These are phyloP conservation scores for Xenops minutus DNA, from an alignment of 2,797 vertebrate species.

Conservation along the genomic window DNA sequence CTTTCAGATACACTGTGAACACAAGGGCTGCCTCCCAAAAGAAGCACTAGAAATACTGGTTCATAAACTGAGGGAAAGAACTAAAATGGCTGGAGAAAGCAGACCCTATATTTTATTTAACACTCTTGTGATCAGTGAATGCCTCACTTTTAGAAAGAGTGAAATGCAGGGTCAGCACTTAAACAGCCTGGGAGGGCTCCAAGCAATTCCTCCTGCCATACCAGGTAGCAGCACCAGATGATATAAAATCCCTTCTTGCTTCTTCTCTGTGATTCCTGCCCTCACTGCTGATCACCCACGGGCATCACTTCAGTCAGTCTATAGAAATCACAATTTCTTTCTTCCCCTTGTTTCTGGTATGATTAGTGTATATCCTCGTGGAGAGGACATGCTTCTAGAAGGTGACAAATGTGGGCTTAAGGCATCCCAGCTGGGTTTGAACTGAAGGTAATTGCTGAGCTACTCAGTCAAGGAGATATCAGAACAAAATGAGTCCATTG, in stretches of 20 bases:
- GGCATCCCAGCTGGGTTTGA: not conserved
- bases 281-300: rapidly evolving
- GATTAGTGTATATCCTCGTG: not conserved
- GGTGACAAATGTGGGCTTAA: not conserved
- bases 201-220: not conserved
- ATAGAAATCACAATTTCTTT: not conserved
- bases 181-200: not conserved
- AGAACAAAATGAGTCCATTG: rapidly evolving
- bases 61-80: not conserved
- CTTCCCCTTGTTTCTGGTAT: rapidly evolving
- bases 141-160: not conserved
- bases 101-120: not conserved
- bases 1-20: not conserved
- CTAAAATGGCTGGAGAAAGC: not conserved
- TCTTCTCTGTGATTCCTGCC: not conserved
- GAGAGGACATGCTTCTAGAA: not conserved
- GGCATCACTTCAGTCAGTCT: not conserved
- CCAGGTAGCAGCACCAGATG: not conserved
- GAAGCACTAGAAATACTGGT: not conserved
- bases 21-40: not conserved
- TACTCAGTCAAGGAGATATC: not conserved
- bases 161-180: not conserved
- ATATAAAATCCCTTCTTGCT: not conserved
- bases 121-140: not conserved
- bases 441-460: not conserved